A percentile compares a stretch with the other conserved stretches of the same genome.
Conservation (phyloP, 2,113 vertebrate genomes). For the Glaucidium brasilianum region DNA sequence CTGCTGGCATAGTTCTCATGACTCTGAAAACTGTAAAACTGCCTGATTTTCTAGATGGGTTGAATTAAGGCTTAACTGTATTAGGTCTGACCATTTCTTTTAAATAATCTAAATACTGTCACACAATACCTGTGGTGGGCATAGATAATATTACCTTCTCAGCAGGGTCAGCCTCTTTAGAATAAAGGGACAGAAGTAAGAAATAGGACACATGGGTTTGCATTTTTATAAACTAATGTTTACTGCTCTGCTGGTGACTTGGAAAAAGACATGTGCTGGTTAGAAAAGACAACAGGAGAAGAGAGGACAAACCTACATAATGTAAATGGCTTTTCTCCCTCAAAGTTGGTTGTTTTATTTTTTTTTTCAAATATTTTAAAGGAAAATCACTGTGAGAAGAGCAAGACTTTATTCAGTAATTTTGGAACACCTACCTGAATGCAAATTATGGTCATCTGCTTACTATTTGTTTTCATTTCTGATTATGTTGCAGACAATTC, state of each 20-base stretch:
- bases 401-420: background rate
- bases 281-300: background rate
- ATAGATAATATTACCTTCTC: background rate
- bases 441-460: background rate
- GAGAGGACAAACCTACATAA: background rate
- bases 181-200: background rate
- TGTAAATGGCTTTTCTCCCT: background rate
- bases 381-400: background rate
- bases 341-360: background rate
- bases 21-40: background rate
- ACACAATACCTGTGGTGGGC: background rate
- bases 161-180: background rate
- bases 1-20: background rate
- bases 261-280: background rate
- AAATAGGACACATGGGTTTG: background rate
- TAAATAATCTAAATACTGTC: background rate
- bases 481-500: slow-evolving; percentile 5
- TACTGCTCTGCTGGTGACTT: background rate
- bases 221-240: background rate
- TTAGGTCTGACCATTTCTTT: background rate
- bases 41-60: background rate
- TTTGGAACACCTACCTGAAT: background rate
- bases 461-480: background rate
- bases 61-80: background rate
- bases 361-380: background rate